Base-by-base conservation (phyloP, 2,113 vertebrate genomes). In the Varanus komodoensis region DNA sequence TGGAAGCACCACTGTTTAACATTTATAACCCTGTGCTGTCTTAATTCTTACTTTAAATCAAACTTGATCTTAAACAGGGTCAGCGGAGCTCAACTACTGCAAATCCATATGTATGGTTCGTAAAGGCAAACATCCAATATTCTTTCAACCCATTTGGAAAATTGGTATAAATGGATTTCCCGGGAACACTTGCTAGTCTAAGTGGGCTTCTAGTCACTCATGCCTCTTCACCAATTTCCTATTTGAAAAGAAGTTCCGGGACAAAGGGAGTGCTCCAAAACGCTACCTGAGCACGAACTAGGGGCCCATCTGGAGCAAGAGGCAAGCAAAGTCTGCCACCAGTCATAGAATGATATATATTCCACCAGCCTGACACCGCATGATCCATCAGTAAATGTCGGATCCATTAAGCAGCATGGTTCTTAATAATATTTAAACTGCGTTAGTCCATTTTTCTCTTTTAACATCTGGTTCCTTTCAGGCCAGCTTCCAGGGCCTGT, bases 381-480 rank as follows among this genome's bases (percentile, higher is more conserved):
- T 1, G 9, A 82, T 74, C 74, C 82, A 85, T 74, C 52, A 73
- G 73, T 80, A 85, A 91, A 88, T 57, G 75, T 73, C 82, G 3
- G 29, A 80, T 84, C 81, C 52, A 74, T 50, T 80, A 88, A 85
- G 67, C 34, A 34, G 34, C 21, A 5, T 77, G 44, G 34, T 85
- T 38, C 82, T 91, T 74, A 86, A 29, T 91, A 80, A 38, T 64
- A 73, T 91, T 88, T 85, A 78, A 79, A 27, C 64, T 88, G 67
- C 34, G n/a, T 29, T 57, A 34, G 74, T 64, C 87, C 61, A 54
- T 91, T 88, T 79, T 73, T 84, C 79, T 82, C 25, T 23, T 15
- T 78, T 73, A 73, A 88, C 75, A 88, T 91, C 75, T 85, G 82
- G 87, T 88, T 88, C 85, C 75, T 84, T 88, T 91, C 69, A 85